Base-by-base conservation (phyloP, 2,797 vertebrate species). In the Sylvia borin region DNA sequence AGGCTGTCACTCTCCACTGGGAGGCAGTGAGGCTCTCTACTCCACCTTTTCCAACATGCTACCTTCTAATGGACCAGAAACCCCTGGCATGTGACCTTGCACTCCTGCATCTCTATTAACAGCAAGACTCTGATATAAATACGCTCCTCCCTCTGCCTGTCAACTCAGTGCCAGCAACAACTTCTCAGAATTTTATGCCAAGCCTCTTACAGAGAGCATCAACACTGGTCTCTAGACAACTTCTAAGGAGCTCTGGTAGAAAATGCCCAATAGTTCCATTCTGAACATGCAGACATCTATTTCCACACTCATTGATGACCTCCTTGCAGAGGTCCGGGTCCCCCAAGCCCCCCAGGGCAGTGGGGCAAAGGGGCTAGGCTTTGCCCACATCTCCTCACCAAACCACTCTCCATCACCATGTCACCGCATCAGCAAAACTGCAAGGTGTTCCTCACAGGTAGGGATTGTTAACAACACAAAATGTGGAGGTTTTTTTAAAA, bases 321-420 rank as follows among this genome's bases (percentile, higher is more conserved):
- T 26, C 15, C 18, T 9, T 0, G 6, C 22, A 36, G 32, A 34
- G 4, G 9, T 19, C 21, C 29, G 21, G 40, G 53, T 9, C 47
- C 32, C 26, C 25, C 0, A 0, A 34, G 19, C 4, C 20, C 18
- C 34, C 24, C 68, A 34, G 61, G 13, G 31, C 38, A 77, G 60
- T 1, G 3, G 45, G 7, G 38, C 1, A 25, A 58, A 29, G 0
- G 0, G 0, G 50, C 14, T 4, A 5, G 38, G 47, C 75, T 91
- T 16, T 17, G 50, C 20, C 11, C 31, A 47, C 20, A 31, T 5
- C 29, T 7, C 15, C 32, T 43, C 66, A 19, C n/a, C 11, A 20
- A 53, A 22, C 20, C 67, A 4, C 20, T 48, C 65, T 68, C 53
- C 50, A 25, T 3, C 1, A 40, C 22, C 22, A 3, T 0, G 7